Evolutionary conservation across 2,888 invertebrate species (phyloP), one percentile per base, ranked within the genome.

Genomic region (Celastrina argiolus): DNA sequence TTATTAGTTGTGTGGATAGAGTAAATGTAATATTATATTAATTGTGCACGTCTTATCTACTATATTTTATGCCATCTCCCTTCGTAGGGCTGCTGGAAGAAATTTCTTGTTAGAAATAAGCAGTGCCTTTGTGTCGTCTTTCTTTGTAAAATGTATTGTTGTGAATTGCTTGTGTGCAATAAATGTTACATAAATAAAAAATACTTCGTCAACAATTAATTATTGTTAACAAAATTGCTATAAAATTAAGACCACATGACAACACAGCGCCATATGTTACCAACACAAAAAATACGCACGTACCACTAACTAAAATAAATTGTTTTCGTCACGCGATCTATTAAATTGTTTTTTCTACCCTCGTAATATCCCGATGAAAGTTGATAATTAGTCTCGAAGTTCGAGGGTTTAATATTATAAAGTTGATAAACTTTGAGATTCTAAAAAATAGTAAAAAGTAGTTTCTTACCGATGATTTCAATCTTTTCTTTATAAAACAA

Each of bases 331-430:
- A 61, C 61, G 61, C 61, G 36, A 61, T 61, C 61, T 36, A 12
- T 39, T 36, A 61, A 36, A 36, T 36, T 16, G 36, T 39, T 61
- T 59, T 56, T 61, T 61, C 61, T 36, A 61, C 61, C 61, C 61
- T 39, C 39, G 1, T 51, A 51, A 18, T 61, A 36, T 61, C 61
- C 22, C 36, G 22, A 61, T 61, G 61, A 61, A 61, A 39, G 61
- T 61, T 61, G 12, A 10, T 39, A 61, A 61, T 61, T 61, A 22
- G 31, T 58, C 58, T 31, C 14, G 51, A 51, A 22, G 22, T 51
- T 51, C 14, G 22, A 22, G 22, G 36, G 51, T 51, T 51, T 51
- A 22, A 26, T 51, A 51, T 26, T 26, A 51, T 51, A 22, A 51
- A 51, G 51, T 51, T 12, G 22, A 16, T 7, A 22, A 45, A 51